Evolutionary conservation across 2,113 vertebrate genomes (phyloP).

Genomic region (Varanus salvator): DNA sequence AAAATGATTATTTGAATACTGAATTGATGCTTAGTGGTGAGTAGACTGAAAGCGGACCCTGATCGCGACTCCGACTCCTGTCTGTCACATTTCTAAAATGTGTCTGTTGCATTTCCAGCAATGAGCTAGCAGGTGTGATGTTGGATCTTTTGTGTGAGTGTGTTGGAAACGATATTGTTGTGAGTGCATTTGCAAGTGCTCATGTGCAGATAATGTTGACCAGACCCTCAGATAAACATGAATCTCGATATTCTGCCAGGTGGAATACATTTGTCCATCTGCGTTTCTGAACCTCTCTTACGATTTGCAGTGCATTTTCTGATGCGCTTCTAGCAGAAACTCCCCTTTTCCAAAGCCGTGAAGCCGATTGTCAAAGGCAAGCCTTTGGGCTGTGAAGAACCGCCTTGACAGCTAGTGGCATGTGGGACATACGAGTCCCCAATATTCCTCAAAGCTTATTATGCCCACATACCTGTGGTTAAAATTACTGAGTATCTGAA

Average conservation of each 20-base stretch:
- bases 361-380: not conserved
- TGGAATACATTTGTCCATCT: not conserved
- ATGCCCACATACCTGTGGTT: not conserved
- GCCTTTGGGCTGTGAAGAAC: not conserved
- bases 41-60: conserved; percentile 8
- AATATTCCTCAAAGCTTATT: not conserved
- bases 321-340: not conserved
- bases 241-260: not conserved
- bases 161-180: not conserved
- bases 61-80: not conserved
- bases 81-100: not conserved
- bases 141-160: not conserved
- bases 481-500: not conserved
- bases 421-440: not conserved
- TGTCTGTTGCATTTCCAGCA: not conserved
- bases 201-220: not conserved
- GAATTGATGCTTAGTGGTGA: conserved; percentile 82
- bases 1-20: conserved; percentile 80
- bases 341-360: not conserved
- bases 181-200: too few relatives aligned
- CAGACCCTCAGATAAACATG: not conserved
- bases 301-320: not conserved
- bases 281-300: not conserved
- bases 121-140: not conserved
- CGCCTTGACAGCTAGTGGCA: too few relatives aligned